Percentiles rank a stretch among this genome's conserved stretches.
Evolutionary conservation across 1,140 invertebrate genomes (phyloP).

Genomic region (Penaeus vannamei): DNA sequence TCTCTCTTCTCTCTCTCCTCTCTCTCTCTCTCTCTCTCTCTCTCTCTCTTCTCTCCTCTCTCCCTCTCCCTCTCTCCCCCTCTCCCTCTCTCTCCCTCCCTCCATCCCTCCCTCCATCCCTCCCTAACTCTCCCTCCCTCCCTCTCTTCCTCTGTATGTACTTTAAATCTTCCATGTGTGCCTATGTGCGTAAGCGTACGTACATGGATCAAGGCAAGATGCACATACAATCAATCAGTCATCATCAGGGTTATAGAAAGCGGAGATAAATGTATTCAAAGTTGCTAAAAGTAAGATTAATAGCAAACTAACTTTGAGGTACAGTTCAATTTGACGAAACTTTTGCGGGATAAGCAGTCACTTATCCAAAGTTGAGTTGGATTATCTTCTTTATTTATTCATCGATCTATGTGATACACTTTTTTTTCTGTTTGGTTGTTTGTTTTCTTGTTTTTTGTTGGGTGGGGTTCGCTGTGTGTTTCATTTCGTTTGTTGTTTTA

Average conservation of each 20-base stretch:
- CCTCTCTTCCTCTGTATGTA: not conserved
- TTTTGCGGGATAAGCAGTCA: constrained; percentile 39
- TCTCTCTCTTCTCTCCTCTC: not conserved
- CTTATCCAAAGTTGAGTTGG: not conserved
- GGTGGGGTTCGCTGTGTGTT: no score
- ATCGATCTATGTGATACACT: no score
- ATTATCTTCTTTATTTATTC: no score
- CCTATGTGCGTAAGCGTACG: no score
- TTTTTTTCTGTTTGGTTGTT: no score
- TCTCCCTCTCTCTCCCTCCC: no score
- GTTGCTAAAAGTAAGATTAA: constrained; percentile 61
- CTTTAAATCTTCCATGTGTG: not conserved
- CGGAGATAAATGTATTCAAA: constrained; percentile 61
- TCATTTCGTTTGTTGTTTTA: no score
- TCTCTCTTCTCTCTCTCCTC: no score
- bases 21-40: not conserved
- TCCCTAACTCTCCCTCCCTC: not conserved
- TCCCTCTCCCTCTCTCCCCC: no score
- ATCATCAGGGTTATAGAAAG: constrained; percentile 58
- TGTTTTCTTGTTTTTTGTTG: no score
- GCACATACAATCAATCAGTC: constrained; percentile 29
- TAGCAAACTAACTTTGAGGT: constrained; percentile 41
- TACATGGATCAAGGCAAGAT: no score
- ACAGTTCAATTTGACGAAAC: constrained; percentile 55
- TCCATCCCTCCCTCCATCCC: no score